Conservation (phyloP, 2,797 vertebrate species). For the Tapera naevia region DNA sequence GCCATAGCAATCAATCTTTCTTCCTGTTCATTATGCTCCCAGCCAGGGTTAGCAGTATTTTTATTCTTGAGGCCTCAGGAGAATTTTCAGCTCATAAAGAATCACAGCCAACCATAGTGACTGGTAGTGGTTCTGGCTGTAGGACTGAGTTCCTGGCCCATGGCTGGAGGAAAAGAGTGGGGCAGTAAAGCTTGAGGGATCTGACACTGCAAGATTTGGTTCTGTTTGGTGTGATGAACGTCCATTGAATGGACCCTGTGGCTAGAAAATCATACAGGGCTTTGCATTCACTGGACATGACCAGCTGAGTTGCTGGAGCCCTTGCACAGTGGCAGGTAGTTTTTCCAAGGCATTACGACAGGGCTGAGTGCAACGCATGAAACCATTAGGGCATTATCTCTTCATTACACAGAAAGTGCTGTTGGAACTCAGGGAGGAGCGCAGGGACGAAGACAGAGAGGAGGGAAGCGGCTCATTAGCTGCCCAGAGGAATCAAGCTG, state of each 20-base stretch:
- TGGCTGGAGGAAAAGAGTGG: background rate
- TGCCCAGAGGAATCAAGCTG: background rate
- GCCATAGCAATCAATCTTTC: slow-evolving; percentile 30
- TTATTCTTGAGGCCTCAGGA: background rate
- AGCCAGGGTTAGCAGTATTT: slow-evolving; percentile 10
- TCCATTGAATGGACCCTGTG: background rate
- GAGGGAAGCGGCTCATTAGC: slow-evolving; percentile 30
- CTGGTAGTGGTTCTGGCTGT: background rate
- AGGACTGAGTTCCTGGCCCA: background rate
- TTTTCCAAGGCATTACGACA: background rate
- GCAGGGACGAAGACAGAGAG: background rate
- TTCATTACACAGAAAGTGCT: slow-evolving; percentile 21
- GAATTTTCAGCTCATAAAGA: background rate
- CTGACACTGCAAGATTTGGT: background rate
- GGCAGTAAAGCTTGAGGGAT: background rate
- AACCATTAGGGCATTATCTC: slow-evolving; percentile 21
- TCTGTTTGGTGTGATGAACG: background rate
- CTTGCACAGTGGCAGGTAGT: background rate
- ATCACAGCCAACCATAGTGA: background rate
- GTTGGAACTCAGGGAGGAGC: background rate
- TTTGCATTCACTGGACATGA: background rate
- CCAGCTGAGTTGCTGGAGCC: background rate
- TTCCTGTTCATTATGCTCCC: slow-evolving; percentile 26
- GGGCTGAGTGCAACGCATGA: background rate
- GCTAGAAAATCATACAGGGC: background rate